Base-by-base conservation (phyloP, 2,113 vertebrate species). In the Dasyurus viverrinus region DNA sequence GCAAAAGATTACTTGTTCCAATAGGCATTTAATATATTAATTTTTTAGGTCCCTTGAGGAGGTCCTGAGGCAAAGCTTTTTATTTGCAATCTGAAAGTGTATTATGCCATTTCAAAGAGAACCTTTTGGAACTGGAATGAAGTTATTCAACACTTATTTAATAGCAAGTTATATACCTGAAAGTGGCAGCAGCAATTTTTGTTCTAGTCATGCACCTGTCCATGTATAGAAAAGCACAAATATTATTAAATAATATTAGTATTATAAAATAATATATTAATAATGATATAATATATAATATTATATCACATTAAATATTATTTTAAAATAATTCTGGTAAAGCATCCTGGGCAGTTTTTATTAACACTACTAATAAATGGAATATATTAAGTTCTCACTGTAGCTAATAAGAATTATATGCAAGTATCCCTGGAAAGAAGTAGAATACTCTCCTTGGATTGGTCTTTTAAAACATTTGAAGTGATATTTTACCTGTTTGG, bases 1-100 rank as follows among this genome's bases (percentile, higher is more conserved):
- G 91, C 95, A 96, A 96, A 92, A 90, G 68, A 95, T 95, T 93
- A 90, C 53, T 97, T 97, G 93, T 54, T 92, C 90, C 96, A 46
- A 54, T 53, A 94, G 95, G 95, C 53, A 60, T 93, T 96, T 96
- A 95, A 94, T 92, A 90, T 92, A 94, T 54, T 97, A 96, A 96
- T 97, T 93, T 91, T 57, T 92, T 8, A 76, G 68, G 90, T 76
- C 68, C 53, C 92, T 76, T 93, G 92, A 95, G 57, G 92, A n/a
- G 46, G 2, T 92, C n/a, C 1, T 27, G 9, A 1, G 36, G 36
- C 36, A 91, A 53, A 24, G 24, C 19, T 46, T 10, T 57, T 57
- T 50, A 25, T 76, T 25, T 91, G 2, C n/a, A 92, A 89, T 96
- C 94, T 92, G 60, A 96, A 94, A 96, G 89, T 76, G 55, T 92